Base-by-base conservation (phyloP, 2,888 invertebrate genomes). In the Idaea biselata region DNA sequence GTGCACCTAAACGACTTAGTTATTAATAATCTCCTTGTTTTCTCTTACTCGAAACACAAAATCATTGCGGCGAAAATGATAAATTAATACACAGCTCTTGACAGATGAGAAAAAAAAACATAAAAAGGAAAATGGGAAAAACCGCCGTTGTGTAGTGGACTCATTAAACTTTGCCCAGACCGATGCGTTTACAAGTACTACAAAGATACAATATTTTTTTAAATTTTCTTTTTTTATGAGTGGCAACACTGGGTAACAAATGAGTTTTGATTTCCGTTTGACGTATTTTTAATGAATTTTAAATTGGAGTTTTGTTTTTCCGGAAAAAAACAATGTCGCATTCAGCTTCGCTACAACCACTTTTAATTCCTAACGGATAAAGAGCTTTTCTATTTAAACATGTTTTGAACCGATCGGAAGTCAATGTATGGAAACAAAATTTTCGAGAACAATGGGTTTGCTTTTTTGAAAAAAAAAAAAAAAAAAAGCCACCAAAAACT, bases 121-220 rank as follows among this genome's bases (percentile, higher is more conserved):
- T 54, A 73, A 72, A 75, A 72, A 75, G 71, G 69, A 73, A 74
- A 74, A 75, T 73, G 69, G 69, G 73, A 73, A 75, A 69, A 68
- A 67, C 69, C 67, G 66, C 74, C 64, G 67, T 78, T 72, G 75
- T 72, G 74, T 74, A 76, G 77, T 69, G 74, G 77, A 80, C 85
- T 89, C 89, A 86, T 89, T 89, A 89, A 89, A 89, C 87, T 87
- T 83, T 83, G 78, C 77, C 80, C 82, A 79, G 81, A 64, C 79
- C 83, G 76, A 80, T 88, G 87, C 77, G 73, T 83, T 78, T 68
- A 74, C 69, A 70, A 88, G 86, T 73, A 74, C 72, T 56, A 69
- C 74, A 75, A 77, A 74, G 76, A 78, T 78, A 82, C 82, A 84
- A 80, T 69, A 67, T 65, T 62, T 65, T 65, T 63, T 63, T 67